Conservation (phyloP, 2,113 vertebrate genomes). For the Megalops atlanticus region DNA sequence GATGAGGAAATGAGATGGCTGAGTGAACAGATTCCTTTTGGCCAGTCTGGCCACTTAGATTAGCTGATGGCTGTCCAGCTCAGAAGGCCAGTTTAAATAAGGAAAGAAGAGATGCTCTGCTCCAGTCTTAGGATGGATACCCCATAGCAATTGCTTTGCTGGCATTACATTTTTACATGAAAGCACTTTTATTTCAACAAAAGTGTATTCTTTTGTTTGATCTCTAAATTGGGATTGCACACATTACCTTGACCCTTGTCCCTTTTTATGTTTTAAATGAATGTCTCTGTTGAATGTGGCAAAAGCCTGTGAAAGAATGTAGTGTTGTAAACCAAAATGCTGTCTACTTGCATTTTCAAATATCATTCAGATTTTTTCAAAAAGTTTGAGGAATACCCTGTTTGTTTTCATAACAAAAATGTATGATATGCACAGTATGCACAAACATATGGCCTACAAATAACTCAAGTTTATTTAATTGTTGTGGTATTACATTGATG, state of each 20-base stretch:
- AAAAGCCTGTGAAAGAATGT: not conserved
- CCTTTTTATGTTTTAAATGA: not conserved
- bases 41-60: not conserved
- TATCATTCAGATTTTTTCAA: not conserved
- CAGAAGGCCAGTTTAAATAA: not conserved
- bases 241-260: not conserved
- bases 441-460: not conserved
- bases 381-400: not conserved
- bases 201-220: constrained; percentile 19
- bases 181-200: constrained; percentile 23
- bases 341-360: not conserved
- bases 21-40: not conserved
- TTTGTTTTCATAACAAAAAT: not conserved
- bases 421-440: not conserved
- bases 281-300: not conserved
- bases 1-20: not conserved
- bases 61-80: not conserved
- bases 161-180: not conserved
- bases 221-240: not conserved
- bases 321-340: constrained; percentile 10
- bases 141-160: not conserved
- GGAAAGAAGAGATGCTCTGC: not conserved
- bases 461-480: not conserved
- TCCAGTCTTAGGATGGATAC: too few species aligned
- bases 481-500: not conserved